Conservation (phyloP, 2,113 vertebrate species). For the Microtus pennsylvanicus region DNA sequence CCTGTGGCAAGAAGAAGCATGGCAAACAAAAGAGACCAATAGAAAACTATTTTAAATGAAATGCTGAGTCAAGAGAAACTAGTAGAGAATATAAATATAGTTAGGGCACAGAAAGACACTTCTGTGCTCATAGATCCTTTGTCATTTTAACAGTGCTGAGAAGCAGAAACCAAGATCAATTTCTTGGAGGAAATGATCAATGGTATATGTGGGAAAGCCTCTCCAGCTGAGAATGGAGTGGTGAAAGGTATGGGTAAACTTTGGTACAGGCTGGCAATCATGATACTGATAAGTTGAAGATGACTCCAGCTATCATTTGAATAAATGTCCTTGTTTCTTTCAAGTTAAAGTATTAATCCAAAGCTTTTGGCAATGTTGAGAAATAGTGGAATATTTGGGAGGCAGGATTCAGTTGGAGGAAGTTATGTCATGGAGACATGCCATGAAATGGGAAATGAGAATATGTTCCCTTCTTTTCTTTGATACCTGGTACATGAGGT, state of each 20-base stretch:
- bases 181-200: background rate
- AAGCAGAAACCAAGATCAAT: background rate
- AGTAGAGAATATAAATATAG: background rate
- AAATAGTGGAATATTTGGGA: background rate
- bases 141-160: background rate
- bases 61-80: background rate
- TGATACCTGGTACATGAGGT: background rate
- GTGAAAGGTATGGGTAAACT: background rate
- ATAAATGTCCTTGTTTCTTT: background rate
- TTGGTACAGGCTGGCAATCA: background rate
- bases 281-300: background rate
- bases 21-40: background rate
- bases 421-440: too few relatives aligned
- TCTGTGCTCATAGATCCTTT: background rate
- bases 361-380: too few relatives aligned
- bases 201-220: background rate
- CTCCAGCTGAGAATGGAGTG: background rate
- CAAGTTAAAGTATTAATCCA: background rate
- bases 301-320: background rate
- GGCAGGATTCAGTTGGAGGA: fast-evolving
- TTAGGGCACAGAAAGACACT: background rate
- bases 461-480: background rate
- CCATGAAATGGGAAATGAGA: fast-evolving
- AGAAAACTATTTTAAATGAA: background rate
- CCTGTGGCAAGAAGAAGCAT: background rate